A percentile compares a stretch with the other conserved stretches of the same genome.
Conservation (phyloP, 2,797 vertebrate genomes). For the Pangasius macronema region DNA sequence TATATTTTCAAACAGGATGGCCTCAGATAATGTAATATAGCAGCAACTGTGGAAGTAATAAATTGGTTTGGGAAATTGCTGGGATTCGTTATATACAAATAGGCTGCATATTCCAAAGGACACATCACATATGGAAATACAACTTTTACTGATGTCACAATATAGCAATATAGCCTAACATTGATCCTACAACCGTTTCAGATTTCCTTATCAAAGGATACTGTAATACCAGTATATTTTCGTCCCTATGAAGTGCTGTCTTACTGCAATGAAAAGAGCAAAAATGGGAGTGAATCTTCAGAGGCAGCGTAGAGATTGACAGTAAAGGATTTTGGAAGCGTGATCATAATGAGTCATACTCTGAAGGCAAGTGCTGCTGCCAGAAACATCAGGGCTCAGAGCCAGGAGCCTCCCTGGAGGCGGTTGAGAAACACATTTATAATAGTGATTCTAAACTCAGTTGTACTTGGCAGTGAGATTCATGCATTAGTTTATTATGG, state of each 20-base stretch:
- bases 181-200: neutral
- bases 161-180: neutral
- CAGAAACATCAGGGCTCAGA: slow-evolving; percentile 44
- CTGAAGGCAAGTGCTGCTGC: slow-evolving; percentile 37
- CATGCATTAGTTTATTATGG: slow-evolving; percentile 16
- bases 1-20: neutral
- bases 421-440: slow-evolving; percentile 45
- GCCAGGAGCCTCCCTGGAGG: slow-evolving; percentile 49
- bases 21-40: neutral
- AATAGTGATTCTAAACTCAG: slow-evolving; percentile 38
- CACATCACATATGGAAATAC: neutral
- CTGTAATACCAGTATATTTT: neutral
- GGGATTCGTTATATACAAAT: neutral
- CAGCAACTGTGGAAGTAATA: neutral
- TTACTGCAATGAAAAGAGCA: slow-evolving; percentile 17
- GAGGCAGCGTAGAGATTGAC: slow-evolving; percentile 27
- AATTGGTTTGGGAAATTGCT: neutral
- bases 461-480: slow-evolving; percentile 15
- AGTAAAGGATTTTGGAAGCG: slow-evolving; percentile 24
- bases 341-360: slow-evolving; percentile 50
- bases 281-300: slow-evolving; percentile 18
- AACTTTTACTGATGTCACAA: neutral
- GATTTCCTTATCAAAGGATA: slow-evolving; percentile 5
- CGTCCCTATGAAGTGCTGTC: neutral
- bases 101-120: neutral